phyloP scores from a whole-genome alignment of 2,888 invertebrate genomes.

The Cosmia pyralina region DNA sequence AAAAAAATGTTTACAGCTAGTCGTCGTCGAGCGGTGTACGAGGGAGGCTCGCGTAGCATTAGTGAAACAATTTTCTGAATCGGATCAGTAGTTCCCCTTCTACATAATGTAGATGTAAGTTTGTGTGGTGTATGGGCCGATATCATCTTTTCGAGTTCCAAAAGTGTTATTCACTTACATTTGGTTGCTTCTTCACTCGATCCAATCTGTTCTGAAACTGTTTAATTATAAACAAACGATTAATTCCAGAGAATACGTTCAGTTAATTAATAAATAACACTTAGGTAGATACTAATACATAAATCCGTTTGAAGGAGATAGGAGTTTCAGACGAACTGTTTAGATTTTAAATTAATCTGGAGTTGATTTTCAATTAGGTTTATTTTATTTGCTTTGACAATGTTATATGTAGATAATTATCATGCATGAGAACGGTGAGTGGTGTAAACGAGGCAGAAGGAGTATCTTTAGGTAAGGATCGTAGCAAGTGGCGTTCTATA shows the following conservation, averaged over 20 bases:
- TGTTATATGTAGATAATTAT: no score
- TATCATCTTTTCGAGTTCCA: conserved; percentile 20
- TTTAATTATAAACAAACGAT: conserved; percentile 22
- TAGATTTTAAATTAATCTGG: not conserved
- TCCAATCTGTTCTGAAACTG: conserved; percentile 24
- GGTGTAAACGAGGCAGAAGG: no score
- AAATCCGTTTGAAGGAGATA: conserved; percentile 13
- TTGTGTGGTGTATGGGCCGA: no score
- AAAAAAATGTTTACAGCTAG: no score
- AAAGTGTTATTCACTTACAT: conserved; percentile 21
- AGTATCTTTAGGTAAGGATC: no score
- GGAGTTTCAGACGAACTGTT: not conserved
- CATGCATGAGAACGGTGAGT: no score
- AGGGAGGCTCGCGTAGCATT: no score
- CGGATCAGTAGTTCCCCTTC: no score
- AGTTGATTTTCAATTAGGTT: not conserved
- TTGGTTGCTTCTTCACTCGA: not conserved
- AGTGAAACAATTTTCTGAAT: no score
- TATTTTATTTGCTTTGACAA: not conserved
- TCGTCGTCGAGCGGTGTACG: no score
- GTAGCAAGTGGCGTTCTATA: no score
- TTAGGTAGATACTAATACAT: not conserved
- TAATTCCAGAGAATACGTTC: conserved; percentile 1
- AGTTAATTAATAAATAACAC: conserved; percentile 6
- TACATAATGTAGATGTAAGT: no score